A percentile compares a stretch with the other conserved stretches of the same genome.
These are phyloP conservation scores for Arctopsyche grandis DNA, from an alignment of 1,140 invertebrate genomes.

Conservation along the genomic window DNA sequence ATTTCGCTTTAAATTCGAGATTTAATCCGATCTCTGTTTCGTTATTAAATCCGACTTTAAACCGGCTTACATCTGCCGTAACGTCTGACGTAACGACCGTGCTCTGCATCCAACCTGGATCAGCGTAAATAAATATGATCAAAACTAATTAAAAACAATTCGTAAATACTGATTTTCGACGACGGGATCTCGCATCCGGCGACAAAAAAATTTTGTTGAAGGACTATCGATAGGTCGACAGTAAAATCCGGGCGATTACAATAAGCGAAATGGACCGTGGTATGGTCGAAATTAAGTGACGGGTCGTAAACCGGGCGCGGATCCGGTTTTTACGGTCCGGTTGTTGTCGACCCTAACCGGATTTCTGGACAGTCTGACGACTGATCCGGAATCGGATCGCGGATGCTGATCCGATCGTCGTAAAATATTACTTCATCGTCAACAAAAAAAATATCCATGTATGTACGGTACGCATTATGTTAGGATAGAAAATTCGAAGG, in stretches of 20 bases:
- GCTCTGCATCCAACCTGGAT: no score
- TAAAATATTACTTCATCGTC: neutral
- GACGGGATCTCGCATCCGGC: neutral
- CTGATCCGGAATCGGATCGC: neutral
- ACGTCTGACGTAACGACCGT: neutral
- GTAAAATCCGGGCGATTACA: constrained; percentile 12
- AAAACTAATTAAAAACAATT: neutral
- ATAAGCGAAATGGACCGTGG: constrained; percentile 27
- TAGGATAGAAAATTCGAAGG: no score
- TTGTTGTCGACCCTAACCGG: neutral
- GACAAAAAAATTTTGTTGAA: neutral
- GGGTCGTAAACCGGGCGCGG: constrained; percentile 13
- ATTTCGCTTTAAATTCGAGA: neutral
- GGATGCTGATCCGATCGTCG: neutral
- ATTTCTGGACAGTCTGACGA: neutral
- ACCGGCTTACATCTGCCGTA: neutral
- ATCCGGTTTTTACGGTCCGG: constrained; percentile 8
- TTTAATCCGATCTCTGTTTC: neutral
- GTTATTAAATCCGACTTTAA: constrained; percentile 1
- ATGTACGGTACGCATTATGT: neutral
- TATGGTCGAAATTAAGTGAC: constrained; percentile 19
- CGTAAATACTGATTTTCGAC: no score
- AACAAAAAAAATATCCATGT: neutral
- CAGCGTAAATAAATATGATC: no score
- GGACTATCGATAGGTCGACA: neutral